Conservation (phyloP, 2,888 invertebrate genomes). For the Patella caerulea region DNA sequence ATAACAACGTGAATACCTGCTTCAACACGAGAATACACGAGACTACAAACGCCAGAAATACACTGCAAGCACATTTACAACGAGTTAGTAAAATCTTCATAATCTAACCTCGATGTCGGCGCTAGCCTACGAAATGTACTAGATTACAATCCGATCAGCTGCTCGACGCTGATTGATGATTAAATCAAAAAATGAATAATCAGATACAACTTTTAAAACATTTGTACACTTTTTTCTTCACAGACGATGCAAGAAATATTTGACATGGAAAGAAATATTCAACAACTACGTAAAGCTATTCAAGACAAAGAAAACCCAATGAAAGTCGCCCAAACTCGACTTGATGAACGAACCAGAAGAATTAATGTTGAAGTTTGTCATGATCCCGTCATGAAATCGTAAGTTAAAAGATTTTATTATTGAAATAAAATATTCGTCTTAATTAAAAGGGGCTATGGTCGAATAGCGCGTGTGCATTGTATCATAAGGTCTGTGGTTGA, state of each 20-base stretch:
- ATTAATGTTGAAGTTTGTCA: conserved; percentile 90
- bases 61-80: conserved; percentile 68
- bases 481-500: too few relatives aligned
- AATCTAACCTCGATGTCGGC: too few relatives aligned
- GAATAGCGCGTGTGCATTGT: too few relatives aligned
- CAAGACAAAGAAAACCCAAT: conserved; percentile 80
- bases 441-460: too few relatives aligned
- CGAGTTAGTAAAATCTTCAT: conserved; percentile 49
- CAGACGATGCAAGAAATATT: conserved; percentile 92
- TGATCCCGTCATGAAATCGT: conserved; percentile 86
- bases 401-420: conserved; percentile 35
- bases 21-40: conserved; percentile 67
- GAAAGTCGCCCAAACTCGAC: conserved; percentile 81
- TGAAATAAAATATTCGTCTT: too few relatives aligned
- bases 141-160: too few relatives aligned
- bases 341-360: conserved; percentile 89
- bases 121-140: too few relatives aligned
- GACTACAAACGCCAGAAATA: conserved; percentile 67
- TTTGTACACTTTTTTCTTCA: too few relatives aligned
- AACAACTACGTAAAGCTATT: conserved; percentile 88
- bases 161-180: too few relatives aligned
- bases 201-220: too few relatives aligned
- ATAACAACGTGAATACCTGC: conserved; percentile 68
- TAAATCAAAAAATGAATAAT: too few relatives aligned
- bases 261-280: conserved; percentile 90